Evolutionary conservation across 2,888 invertebrate genomes (phyloP), one percentile per base, ranked within the genome.

Genomic region (Silvanus unidentatus): DNA sequence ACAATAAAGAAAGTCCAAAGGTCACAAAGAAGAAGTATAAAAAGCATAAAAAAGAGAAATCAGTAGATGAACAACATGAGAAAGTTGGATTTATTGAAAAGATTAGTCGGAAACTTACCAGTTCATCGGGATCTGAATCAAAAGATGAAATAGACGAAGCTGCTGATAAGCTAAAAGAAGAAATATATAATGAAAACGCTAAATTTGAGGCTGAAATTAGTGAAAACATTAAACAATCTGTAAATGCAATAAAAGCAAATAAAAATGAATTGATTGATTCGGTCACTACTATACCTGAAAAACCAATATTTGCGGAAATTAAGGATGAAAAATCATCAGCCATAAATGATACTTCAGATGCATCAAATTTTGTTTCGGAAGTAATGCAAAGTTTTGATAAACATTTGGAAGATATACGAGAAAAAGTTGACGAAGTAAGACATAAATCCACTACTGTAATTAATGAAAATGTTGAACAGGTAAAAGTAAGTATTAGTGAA

Each of bases 311-410:
- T 1, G 41, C 36, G 39, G 37, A 52, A 13, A 43, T 34, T 32
- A 32, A 8, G 5, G 32, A 32, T 5, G 32, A 32, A 5, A 32
- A 8, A 8, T 12, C 32, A 10, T 10, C 8, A 32, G n/a, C 11
- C 3, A 32, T 4, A 32, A 32, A 8, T 32, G 32, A 32, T 4
- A 32, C 32, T 3, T 12, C 32, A 5, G 27, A 42, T 15, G 9
- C 32, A 11, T 22, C 53, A 3, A 55, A 49, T 40, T 59, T 60
- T 38, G 54, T 52, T 2, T 43, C 45, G 28, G 58, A 60, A 30
- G 48, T 58, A 11, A 42, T 60, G 13, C 49, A 58, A 42, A 58
- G 51, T 34, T 58, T 59, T 41, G 59, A 60, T 16, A 48, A 54
- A 4, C 54, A 57, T 44, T 10, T 60, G 29, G 55, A 52, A 35